Base-by-base conservation (phyloP, 2,113 vertebrate genomes). In the Notechis scutatus region DNA sequence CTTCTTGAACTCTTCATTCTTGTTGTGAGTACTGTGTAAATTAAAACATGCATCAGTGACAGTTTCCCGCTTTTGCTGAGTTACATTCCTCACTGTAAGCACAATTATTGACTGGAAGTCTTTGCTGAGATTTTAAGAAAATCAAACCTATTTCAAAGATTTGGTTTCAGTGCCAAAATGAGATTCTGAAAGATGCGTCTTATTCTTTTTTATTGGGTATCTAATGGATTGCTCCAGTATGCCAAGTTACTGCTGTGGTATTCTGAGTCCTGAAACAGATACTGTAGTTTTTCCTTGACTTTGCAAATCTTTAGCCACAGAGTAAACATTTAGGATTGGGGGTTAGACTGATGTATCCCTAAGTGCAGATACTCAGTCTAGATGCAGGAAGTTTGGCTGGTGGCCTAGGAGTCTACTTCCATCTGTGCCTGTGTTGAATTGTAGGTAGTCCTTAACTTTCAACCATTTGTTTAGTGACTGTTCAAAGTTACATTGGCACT, bases 1-100 rank as follows among this genome's bases (percentile, higher is more conserved):
- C n/a, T 42, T 69, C 47, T 69, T 45, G 45, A 95, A 54, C 85
- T 92, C 20, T 0, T 61, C 86, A 90, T 94, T 92, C 74, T 55
- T 0, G 64, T 64, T 90, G 24, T 88, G 93, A 90, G 92, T 64
- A 94, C 89, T 88, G 50, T 94, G 90, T 91, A 93, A 94, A 91
- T 56, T 94, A 91, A 92, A 95, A 91, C 26, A 3, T 21, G 39
- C 92, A 56, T 87, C 92, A 86, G 81, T 61, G 11, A 90, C 87
- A 89, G 88, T 34, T 85, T 94, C 90, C 93, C 95, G 85, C 93
- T 93, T 92, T 50, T 59, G 56, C 14, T 1, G 0, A 23, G 89
- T 88, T 50, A 9, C 92, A 95, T 94, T 64, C 86, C 92, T 93
- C 69, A 85, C 88, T 94, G 10, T 87, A 6, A 15, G 0, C 29